phyloP scores from a whole-genome alignment of 2,888 invertebrate species.

The Athalia circularis region DNA sequence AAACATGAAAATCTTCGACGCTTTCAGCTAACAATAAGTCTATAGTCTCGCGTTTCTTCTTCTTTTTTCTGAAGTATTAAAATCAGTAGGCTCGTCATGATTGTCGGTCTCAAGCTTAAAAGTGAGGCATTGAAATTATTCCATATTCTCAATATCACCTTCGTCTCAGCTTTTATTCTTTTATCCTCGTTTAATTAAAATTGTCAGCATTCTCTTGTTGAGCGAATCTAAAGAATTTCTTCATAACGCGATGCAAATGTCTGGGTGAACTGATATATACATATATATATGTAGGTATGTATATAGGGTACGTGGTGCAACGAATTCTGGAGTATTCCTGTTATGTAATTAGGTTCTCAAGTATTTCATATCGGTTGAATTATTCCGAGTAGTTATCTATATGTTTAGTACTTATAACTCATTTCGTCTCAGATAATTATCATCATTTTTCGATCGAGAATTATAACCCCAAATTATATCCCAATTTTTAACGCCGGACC shows the following conservation, averaged over 20 bases:
- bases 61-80: no score
- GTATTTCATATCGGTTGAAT: slow-evolving; percentile 18
- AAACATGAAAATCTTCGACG: slow-evolving; percentile 6
- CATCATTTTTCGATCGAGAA: no score
- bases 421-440: neutral
- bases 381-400: neutral
- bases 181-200: slow-evolving; percentile 68
- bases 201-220: slow-evolving; percentile 66
- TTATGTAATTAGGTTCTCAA: slow-evolving; percentile 49
- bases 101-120: neutral
- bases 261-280: slow-evolving; percentile 38
- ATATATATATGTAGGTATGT: neutral
- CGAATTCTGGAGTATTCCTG: slow-evolving; percentile 57
- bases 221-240: slow-evolving; percentile 66
- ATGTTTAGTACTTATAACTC: neutral
- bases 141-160: slow-evolving; percentile 23
- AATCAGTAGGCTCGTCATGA: no score
- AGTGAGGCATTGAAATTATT: slow-evolving; percentile 24
- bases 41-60: neutral
- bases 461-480: no score
- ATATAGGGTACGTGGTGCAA: slow-evolving; percentile 47
- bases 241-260: slow-evolving; percentile 68
- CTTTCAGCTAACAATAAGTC: neutral
- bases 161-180: neutral
- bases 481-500: no score